Percentiles rank a stretch among this genome's conserved stretches.
Evolutionary conservation across 2,113 vertebrate genomes (phyloP).

Genomic region (Charadrius vociferus): DNA sequence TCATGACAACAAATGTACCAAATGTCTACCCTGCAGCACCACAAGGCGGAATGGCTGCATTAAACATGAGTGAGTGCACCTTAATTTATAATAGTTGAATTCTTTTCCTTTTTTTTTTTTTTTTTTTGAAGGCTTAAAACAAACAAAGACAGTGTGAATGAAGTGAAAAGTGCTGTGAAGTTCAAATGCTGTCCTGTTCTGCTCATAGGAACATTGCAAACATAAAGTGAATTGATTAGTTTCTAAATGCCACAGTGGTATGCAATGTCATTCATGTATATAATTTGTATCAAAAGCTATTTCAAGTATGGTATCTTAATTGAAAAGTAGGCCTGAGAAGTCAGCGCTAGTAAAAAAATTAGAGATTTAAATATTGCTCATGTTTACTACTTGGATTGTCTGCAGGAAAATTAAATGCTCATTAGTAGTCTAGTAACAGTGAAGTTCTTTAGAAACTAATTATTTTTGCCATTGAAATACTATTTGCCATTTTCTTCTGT

Average conservation of each 20-base stretch:
- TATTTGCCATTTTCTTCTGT: not conserved
- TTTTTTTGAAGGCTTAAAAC: not conserved
- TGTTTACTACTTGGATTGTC: not conserved
- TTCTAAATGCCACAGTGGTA: not conserved
- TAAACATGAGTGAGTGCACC: constrained; percentile 95
- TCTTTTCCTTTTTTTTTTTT: not conserved
- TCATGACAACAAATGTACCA: constrained; percentile 93
- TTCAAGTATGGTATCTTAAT: not conserved
- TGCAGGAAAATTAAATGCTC: not conserved
- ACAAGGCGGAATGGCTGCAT: constrained; percentile 94
- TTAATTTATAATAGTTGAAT: not conserved
- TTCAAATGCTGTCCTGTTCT: not conserved
- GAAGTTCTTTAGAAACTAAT: not conserved
- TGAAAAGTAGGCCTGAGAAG: not conserved
- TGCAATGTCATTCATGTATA: not conserved
- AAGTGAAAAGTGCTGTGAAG: not conserved
- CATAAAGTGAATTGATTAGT: not conserved
- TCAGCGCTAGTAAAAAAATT: not conserved
- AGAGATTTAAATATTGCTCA: not conserved
- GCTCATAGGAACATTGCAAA: not conserved
- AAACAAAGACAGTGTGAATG: not conserved
- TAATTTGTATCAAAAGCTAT: not conserved
- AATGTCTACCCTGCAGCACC: constrained; percentile 94
- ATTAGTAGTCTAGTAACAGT: not conserved
- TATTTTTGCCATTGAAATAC: not conserved